phyloP scores from a whole-genome alignment of 2,888 invertebrate genomes.

The Apodemia zela region DNA sequence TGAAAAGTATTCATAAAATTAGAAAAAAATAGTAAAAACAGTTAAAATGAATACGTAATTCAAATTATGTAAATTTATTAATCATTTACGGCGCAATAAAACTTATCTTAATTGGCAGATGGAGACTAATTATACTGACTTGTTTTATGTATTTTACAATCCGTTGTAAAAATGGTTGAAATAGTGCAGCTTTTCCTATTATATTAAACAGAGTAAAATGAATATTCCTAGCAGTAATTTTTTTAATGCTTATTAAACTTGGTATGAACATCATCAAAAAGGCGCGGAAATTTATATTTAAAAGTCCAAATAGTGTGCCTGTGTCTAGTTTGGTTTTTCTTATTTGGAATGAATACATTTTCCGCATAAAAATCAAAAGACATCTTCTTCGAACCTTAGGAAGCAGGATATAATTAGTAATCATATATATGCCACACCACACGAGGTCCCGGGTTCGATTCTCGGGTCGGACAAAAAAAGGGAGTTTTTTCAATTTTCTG shows the following conservation, averaged over 20 bases:
- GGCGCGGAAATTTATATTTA: not conserved
- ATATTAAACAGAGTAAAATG: not conserved
- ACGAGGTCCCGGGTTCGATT: too few species aligned
- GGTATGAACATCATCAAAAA: not conserved
- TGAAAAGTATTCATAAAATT: too few species aligned
- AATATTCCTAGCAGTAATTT: not conserved
- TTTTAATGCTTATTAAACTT: not conserved
- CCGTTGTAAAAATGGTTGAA: constrained; percentile 48
- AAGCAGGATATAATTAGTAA: too few species aligned
- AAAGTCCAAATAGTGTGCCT: too few species aligned
- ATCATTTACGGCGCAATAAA: constrained; percentile 62
- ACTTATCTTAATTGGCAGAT: constrained; percentile 73
- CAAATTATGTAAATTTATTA: constrained; percentile 29
- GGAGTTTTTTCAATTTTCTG: too few species aligned
- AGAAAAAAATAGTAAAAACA: not conserved
- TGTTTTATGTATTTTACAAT: constrained; percentile 26
- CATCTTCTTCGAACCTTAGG: too few species aligned
- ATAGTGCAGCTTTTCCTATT: constrained; percentile 1
- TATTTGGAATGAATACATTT: not conserved
- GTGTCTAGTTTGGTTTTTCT: too few species aligned
- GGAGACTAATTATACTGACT: constrained; percentile 42
- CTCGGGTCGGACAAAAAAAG: too few species aligned
- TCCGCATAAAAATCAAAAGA: too few species aligned
- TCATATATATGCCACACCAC: too few species aligned
- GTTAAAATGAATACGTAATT: not conserved